phyloP scores from a whole-genome alignment of 2,113 vertebrate species.

The Grus americana region DNA sequence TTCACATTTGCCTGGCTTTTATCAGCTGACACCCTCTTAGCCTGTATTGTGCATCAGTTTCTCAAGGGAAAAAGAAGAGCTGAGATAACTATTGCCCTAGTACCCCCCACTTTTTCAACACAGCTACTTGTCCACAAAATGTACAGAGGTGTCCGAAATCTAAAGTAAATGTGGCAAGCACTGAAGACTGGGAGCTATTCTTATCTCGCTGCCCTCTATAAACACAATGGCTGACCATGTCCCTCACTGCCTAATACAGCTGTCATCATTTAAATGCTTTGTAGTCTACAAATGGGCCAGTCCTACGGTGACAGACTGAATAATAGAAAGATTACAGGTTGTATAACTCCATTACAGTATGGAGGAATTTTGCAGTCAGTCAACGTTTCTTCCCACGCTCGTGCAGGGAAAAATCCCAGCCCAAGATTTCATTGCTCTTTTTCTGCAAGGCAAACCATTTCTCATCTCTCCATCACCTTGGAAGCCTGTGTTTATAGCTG shows the following conservation, averaged over 20 bases:
- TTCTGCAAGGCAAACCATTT: background rate
- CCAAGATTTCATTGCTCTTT: background rate
- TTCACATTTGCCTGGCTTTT: constrained; percentile 20
- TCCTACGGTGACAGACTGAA: background rate
- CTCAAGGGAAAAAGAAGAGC: constrained; percentile 42
- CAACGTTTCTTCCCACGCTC: background rate
- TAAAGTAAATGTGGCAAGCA: background rate
- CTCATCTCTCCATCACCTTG: background rate
- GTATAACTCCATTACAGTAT: background rate
- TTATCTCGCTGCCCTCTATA: background rate
- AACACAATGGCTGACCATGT: background rate
- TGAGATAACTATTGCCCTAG: background rate
- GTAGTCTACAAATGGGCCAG: background rate
- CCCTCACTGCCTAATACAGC: background rate
- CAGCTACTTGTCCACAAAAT: background rate
- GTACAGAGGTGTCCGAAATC: background rate
- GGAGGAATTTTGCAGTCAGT: background rate
- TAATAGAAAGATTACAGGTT: background rate
- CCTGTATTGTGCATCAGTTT: background rate
- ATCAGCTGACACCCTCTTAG: constrained; percentile 39
- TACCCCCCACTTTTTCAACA: background rate
- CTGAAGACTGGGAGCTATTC: background rate
- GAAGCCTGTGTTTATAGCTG: background rate
- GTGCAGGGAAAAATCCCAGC: background rate
- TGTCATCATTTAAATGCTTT: constrained; percentile 21